Base-by-base conservation (phyloP, 1,140 invertebrate species). In the Pentalonia nigronervosa region DNA sequence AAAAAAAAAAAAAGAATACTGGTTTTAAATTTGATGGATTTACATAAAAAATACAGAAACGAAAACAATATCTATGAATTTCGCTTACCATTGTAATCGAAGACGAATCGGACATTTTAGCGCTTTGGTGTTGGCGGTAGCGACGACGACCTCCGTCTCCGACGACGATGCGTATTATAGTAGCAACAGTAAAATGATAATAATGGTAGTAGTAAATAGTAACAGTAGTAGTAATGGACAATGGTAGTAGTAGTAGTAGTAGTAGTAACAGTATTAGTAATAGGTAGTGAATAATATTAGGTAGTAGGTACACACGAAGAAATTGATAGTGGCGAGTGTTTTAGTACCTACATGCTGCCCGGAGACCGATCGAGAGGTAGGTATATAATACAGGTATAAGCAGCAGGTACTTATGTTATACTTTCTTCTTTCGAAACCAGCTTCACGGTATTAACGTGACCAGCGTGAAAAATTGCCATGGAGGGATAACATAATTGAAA, bases 361-460 rank as follows among this genome's bases (percentile, higher is more conserved):
- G n/a, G n/a, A n/a, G 30, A 48, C 86, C 25, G 30, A 41, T 21
- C 11, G 2, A 87, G 6, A 67, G 60, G 60, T 67, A 67, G 41
- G 41, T 41, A 41, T 41, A n/a, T 67, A 17, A 25, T 25, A 56
- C 25, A 56, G 41, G 25, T 30, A 45, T 11, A 47, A 23, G 25
- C 7, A 41, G 41, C 41, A 2, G 34, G 36, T 25, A 84, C 8
- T 21, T 30, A 84, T 84, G 36, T 36, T 41, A 76, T 90, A 91
- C 90, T 91, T 91, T 91, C 90, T 91, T 91, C 90, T 91, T 91
- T 91, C 90, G 90, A 91, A 60, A 91, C 56, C 60, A 76, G 60
- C 90, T 91, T 67, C 53, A 67, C 90, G 56, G 53, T 56, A 45
- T 90, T 91, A 91, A 91, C 56, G 90, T 91, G 90, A 91, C 90